Evolutionary conservation across 2,888 invertebrate species (phyloP), one percentile per base, ranked within the genome.

Genomic region (Sphecodes monilicornis): DNA sequence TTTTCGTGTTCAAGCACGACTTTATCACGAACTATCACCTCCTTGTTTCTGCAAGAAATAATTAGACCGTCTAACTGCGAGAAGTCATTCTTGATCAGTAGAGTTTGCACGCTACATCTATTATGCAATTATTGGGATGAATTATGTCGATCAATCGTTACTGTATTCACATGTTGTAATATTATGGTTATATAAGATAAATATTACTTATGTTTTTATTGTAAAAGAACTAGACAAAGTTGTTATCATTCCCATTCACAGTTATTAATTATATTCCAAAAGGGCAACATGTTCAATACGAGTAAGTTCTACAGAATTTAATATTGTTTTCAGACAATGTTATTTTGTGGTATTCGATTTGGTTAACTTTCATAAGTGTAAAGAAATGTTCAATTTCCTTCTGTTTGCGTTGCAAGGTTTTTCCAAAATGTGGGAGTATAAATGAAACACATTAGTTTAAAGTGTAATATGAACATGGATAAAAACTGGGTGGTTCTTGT

Each of bases 21-120:
- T 70, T 76, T 68, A 72, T 57, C 71, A 10, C 0, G 6, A 66
- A 72, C 72, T 57, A 82, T 82, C 66, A 22, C 16, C 13, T n/a
- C 32, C 29, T 66, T 50, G 26, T 57, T 72, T 46, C 50, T 32
- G 0, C 4, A 4, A 1, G 3, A 32, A 32, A 39, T 83, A 72
- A 76, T 76, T 72, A 72, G 43, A 26, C 6, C 26, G 5, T 29
- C 29, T 11, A 11, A 22, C 6, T 22, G 11, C 5, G 57, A 57
- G 1, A 57, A 57, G 50, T 5, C 50, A 22, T 22, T 5, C 13
- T 50, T 50, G 1, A 1, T 13, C 13, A 43, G 26, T 26, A 13
- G 0, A 22, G 18, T 50, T 43, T 16, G 26, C 26, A 26, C 13
- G 26, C 6, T 29, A 16, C 13, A 13, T 13, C 26, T 57, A 4